phyloP scores from a whole-genome alignment of 2,797 vertebrate genomes.

The Monodelphis domestica region DNA sequence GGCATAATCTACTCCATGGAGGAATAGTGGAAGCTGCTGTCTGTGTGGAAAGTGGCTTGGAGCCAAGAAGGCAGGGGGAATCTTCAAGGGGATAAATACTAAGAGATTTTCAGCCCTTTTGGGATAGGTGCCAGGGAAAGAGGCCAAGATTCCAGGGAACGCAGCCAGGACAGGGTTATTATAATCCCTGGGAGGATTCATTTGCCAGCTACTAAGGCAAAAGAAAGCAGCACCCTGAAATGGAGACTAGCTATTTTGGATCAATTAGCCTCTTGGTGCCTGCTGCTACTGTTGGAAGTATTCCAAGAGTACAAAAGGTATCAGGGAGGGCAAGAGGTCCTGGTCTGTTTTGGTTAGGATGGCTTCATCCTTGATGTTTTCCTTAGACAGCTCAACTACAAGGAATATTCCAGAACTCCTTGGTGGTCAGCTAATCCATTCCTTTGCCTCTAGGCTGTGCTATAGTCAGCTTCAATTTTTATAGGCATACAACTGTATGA shows the following conservation, averaged over 20 bases:
- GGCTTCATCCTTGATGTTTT: conserved; percentile 5
- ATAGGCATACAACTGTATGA: neutral
- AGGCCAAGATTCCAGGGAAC: conserved; percentile 80
- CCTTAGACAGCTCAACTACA: fast-evolving
- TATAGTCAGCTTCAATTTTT: neutral
- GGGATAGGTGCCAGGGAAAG: conserved; percentile 77
- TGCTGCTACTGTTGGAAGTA: conserved; percentile 76
- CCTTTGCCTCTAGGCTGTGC: neutral
- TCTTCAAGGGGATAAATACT: conserved; percentile 76
- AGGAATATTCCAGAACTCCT: fast-evolving
- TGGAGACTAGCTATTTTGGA: conserved; percentile 80
- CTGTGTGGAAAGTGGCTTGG: conserved; percentile 39
- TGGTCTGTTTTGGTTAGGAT: neutral
- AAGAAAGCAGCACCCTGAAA: conserved; percentile 80
- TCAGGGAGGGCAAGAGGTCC: conserved; percentile 28
- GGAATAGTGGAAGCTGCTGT: neutral
- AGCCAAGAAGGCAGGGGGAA: conserved; percentile 66
- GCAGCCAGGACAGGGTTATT: conserved; percentile 80
- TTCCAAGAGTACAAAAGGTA: conserved; percentile 65
- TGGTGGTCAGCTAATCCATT: neutral
- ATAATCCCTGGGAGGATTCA: conserved; percentile 78
- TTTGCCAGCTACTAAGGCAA: conserved; percentile 80
- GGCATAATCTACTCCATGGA: neutral
- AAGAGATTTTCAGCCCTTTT: conserved; percentile 71
- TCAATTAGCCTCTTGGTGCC: conserved; percentile 73